A percentile compares a stretch with the other conserved stretches of the same genome.
Conservation (phyloP, 2,888 invertebrate species). For the Argyresthia goedartella region DNA sequence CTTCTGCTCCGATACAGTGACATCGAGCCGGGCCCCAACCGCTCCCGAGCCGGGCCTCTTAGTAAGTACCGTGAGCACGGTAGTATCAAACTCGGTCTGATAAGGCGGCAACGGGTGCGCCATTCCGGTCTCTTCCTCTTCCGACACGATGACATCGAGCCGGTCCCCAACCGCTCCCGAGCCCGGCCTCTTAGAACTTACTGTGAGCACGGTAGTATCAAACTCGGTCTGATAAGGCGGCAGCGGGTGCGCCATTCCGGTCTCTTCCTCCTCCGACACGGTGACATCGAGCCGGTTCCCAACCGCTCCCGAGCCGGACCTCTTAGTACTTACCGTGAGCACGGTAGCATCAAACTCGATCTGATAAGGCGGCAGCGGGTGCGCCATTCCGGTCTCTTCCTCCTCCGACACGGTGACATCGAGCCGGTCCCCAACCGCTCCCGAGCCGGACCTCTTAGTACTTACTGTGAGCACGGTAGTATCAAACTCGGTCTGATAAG, state of each 20-base stretch:
- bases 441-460: conserved; percentile 17
- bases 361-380: too few relatives aligned
- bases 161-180: background rate
- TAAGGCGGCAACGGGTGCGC: too few relatives aligned
- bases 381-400: background rate
- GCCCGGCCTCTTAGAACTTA: background rate
- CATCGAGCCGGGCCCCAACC: conserved; percentile 78
- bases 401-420: conserved; percentile 13
- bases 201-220: conserved; percentile 16
- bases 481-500: conserved; percentile 27
- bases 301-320: background rate
- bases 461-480: conserved; percentile 9
- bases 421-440: conserved; percentile 16
- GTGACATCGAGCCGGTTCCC: background rate
- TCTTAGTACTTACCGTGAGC: background rate
- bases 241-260: background rate
- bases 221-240: conserved; percentile 27
- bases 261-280: background rate
- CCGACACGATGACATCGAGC: background rate
- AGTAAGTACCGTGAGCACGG: conserved; percentile 5
- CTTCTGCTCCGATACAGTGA: background rate
- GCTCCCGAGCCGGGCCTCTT: conserved; percentile 79
- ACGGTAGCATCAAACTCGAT: conserved; percentile 21
- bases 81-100: conserved; percentile 20
- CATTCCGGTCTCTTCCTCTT: background rate